A percentile compares a stretch with the other conserved stretches of the same genome.
Conservation (phyloP, 2,797 vertebrate genomes). For the Phalloptychus januarius region DNA sequence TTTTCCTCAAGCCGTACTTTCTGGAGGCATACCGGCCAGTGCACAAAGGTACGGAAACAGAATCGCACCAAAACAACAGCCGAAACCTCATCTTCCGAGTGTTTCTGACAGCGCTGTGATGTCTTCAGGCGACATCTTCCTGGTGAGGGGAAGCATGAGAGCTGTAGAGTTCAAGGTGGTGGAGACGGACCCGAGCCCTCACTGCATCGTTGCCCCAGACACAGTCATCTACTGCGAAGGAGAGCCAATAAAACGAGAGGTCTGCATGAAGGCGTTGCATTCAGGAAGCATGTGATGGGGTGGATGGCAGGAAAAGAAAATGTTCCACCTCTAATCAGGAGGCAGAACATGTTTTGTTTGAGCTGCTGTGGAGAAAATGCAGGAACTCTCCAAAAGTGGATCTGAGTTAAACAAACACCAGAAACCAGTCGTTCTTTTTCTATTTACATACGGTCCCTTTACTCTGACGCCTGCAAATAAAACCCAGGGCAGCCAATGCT, state of each 20-base stretch:
- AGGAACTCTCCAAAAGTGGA: background rate
- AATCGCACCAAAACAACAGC: background rate
- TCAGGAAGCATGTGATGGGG: background rate
- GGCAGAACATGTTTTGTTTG: background rate
- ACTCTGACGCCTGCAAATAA: background rate
- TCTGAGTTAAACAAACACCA: background rate
- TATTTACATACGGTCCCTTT: background rate
- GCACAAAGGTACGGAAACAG: conserved; percentile 85
- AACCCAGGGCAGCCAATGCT: background rate
- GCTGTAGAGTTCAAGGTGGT: conserved; percentile 98
- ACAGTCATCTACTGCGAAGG: conserved; percentile 97
- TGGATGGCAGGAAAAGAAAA: background rate
- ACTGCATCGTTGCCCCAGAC: conserved; percentile 96
- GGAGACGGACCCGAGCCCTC: conserved; percentile 92
- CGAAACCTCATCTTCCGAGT: background rate
- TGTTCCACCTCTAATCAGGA: background rate
- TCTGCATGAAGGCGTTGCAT: conserved; percentile 36
- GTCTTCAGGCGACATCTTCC: conserved; percentile 90
- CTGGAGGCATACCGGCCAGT: conserved; percentile 94
- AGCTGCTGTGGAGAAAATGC: background rate
- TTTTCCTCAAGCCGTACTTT: conserved; percentile 96
- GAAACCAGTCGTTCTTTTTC: background rate
- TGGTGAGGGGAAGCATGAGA: conserved; percentile 95
- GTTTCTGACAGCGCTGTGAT: background rate
- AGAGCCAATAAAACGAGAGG: conserved; percentile 96